Evolutionary conservation across 2,888 invertebrate species (phyloP).

Genomic region (Philaethria dido): DNA sequence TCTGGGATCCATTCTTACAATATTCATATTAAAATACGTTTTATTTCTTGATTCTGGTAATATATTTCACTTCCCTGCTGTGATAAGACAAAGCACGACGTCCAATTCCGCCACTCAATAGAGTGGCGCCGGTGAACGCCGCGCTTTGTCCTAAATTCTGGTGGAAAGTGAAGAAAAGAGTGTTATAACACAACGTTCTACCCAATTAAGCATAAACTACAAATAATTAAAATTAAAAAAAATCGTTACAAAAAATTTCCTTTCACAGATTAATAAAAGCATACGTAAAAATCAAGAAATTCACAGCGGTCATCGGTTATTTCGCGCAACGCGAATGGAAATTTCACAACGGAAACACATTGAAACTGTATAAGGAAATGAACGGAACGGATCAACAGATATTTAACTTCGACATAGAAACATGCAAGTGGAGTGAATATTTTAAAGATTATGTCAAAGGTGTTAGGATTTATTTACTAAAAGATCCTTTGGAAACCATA

Average conservation of each 20-base stretch:
- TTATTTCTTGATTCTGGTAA: no score
- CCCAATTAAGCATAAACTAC: no score
- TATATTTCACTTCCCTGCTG: no score
- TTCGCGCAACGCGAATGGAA: slow-evolving; percentile 90
- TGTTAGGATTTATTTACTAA: slow-evolving; percentile 88
- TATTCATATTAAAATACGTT: no score
- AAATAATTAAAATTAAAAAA: no score
- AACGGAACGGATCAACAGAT: slow-evolving; percentile 82
- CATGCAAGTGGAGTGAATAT: slow-evolving; percentile 88
- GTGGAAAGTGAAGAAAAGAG: no score
- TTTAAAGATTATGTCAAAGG: slow-evolving; percentile 88
- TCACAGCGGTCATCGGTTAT: slow-evolving; percentile 88
- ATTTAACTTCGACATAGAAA: slow-evolving; percentile 87
- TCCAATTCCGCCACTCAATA: no score
- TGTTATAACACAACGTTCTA: no score
- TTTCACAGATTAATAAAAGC: slow-evolving; percentile 87
- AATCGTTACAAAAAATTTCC: not conserved
- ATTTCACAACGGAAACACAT: slow-evolving; percentile 85
- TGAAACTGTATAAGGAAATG: slow-evolving; percentile 80
- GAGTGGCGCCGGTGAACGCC: no score
- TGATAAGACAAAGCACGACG: no score
- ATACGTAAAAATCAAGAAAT: slow-evolving; percentile 89
- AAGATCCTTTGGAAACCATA: slow-evolving; percentile 88
- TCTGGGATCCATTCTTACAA: no score
- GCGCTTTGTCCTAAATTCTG: no score